Evolutionary conservation across 2,888 invertebrate species (phyloP).

Genomic region (Agonum fuliginosum): DNA sequence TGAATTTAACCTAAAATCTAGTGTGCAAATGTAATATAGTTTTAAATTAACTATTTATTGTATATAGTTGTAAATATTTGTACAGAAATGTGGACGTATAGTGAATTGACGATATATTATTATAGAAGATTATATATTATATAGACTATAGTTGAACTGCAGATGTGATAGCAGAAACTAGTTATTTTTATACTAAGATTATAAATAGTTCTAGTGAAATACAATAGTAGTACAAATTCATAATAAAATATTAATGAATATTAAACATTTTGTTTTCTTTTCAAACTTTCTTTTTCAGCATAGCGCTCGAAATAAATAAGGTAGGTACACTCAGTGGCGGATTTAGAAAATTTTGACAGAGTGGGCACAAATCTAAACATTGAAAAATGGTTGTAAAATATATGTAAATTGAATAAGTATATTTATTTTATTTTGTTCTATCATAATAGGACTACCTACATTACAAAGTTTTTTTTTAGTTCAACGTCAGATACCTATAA

Average conservation of each 20-base stretch:
- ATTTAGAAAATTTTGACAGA: too few relatives aligned
- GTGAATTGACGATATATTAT: conserved; percentile 50
- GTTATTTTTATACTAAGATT: conserved; percentile 71
- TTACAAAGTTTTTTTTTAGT: too few relatives aligned
- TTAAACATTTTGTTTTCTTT: background rate
- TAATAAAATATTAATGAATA: conserved; percentile 44
- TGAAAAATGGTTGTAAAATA: too few relatives aligned
- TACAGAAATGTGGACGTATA: conserved; percentile 52
- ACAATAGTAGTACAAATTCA: conserved; percentile 55
- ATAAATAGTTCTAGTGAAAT: conserved; percentile 46
- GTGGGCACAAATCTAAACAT: too few relatives aligned
- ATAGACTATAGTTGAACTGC: conserved; percentile 66
- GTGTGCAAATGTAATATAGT: conserved; percentile 48
- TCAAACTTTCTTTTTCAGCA: background rate
- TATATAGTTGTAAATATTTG: conserved; percentile 55
- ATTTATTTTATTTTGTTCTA: too few relatives aligned
- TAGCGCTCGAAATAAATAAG: background rate
- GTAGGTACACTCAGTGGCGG: too few relatives aligned
- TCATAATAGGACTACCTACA: too few relatives aligned
- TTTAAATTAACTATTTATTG: conserved; percentile 42
- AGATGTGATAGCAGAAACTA: conserved; percentile 72
- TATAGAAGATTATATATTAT: conserved; percentile 43
- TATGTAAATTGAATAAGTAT: too few relatives aligned
- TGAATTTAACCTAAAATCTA: background rate
- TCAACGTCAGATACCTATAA: too few relatives aligned